A percentile compares a stretch with the other conserved stretches of the same genome.
These are phyloP conservation scores for Dryoscopus gambensis DNA, from an alignment of 2,113 vertebrate species.

Conservation along the genomic window DNA sequence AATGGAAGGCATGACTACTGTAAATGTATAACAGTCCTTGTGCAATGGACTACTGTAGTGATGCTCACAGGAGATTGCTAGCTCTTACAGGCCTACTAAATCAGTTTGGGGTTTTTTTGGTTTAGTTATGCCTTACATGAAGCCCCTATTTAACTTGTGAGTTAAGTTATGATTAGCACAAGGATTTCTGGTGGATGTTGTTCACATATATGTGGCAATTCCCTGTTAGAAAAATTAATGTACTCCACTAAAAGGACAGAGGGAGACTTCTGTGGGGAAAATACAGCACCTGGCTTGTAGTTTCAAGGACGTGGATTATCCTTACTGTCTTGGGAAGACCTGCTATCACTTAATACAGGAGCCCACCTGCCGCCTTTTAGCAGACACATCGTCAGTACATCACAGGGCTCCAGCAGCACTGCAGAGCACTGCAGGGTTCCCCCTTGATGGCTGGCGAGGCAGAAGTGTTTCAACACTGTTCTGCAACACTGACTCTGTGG, in stretches of 20 bases:
- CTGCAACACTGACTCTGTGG: not conserved
- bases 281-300: not conserved
- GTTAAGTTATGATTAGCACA: not conserved
- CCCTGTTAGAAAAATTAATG: not conserved
- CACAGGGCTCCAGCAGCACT: not conserved
- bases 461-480: not conserved
- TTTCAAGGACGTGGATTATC: not conserved
- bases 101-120: not conserved
- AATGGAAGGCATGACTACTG: not conserved
- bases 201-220: not conserved
- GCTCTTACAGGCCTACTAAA: not conserved
- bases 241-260: not conserved
- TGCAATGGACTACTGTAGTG: not conserved
- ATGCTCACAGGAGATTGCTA: not conserved
- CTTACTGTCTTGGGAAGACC: not conserved
- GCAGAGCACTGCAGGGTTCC: not conserved
- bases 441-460: not conserved
- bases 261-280: not conserved
- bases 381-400: not conserved
- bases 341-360: not conserved
- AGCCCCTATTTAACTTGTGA: not conserved
- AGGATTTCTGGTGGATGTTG: not conserved
- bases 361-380: not conserved
- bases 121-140: not conserved
- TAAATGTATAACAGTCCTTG: not conserved